Evolutionary conservation across 2,797 vertebrate genomes (phyloP), one percentile per base, ranked within the genome.

Genomic region (Trachops cirrhosus): DNA sequence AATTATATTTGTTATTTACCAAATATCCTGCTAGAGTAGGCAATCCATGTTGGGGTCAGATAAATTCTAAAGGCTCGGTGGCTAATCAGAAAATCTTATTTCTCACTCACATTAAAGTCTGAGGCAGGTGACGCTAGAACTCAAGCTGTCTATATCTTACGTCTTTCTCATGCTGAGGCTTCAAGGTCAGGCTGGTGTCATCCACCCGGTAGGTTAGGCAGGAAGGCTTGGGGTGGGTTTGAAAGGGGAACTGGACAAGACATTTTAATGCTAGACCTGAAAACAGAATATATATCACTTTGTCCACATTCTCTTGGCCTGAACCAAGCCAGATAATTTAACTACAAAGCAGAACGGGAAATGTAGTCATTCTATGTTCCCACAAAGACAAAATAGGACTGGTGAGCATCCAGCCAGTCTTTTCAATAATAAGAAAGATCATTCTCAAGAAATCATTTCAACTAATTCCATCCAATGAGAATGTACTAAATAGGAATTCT

Each of bases 401-500:
- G 0, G 2, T 64, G 26, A 94, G 29, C 41, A 68, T 77, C 2
- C 68, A 62, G 6, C 15, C 3, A 68, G 12, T 16, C 2, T 73
- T 88, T 48, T 79, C 9, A 54, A 70, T 75, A 86, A 79, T 1
- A 71, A 75, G 18, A 86, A 57, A 84, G 6, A 24, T 74, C 9
- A 41, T 91, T 89, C n/a, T 96, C n/a, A 89, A 91, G 9, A 91
- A 79, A 46, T 79, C 29, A 86, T n/a, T 85, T 92, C 52, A 85
- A 41, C 6, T 54, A 48, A 41, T 24, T 8, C 7, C 9, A 54
- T 34, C 5, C 39, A 32, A 70, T 54, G 2, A 50, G 85, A 59
- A 3, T 14, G 10, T 1, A 64, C 22, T 59, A 24, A 52, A 18
- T 29, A 79, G 21, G 15, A 57, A 67, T 86, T 91, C 62, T 83